phyloP scores from a whole-genome alignment of 1,140 invertebrate genomes.

The Brachionus calyciflorus region DNA sequence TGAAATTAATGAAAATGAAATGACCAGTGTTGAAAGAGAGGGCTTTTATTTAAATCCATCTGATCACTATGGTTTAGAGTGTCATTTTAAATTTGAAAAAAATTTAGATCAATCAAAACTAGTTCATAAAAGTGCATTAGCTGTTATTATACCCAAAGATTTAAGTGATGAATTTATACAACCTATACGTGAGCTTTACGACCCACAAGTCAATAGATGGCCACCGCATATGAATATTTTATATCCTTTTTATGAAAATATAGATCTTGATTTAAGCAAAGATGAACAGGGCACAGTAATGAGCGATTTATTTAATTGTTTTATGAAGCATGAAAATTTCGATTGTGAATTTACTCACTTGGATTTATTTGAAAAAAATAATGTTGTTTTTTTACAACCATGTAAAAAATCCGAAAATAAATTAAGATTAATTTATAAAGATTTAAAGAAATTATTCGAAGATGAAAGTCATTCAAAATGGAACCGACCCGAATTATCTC shows the following conservation, averaged over 20 bases:
- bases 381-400: constrained; percentile 24
- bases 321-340: not conserved
- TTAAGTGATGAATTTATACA: constrained; percentile 41
- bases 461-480: not conserved
- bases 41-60: constrained; percentile 6
- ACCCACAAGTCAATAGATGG: constrained; percentile 37
- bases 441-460: not conserved
- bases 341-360: not conserved
- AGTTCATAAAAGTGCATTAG: constrained; percentile 33
- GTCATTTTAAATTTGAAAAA: not conserved
- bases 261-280: not conserved
- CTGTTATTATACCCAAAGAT: constrained; percentile 25
- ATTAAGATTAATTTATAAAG: constrained; percentile 15
- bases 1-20: not conserved
- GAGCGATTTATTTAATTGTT: not conserved
- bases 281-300: not conserved
- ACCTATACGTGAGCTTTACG: not conserved
- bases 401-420: not conserved
- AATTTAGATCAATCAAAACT: not conserved
- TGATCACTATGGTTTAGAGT: constrained; percentile 43
- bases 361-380: constrained; percentile 18
- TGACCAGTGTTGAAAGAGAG: not conserved
- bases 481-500: not conserved
- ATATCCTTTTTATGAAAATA: constrained; percentile 39
- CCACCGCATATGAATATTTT: constrained; percentile 41